Percentiles rank a stretch among this genome's conserved stretches.
These are phyloP conservation scores for Agelastica alni DNA, from an alignment of 2,888 invertebrate species.

Conservation along the genomic window DNA sequence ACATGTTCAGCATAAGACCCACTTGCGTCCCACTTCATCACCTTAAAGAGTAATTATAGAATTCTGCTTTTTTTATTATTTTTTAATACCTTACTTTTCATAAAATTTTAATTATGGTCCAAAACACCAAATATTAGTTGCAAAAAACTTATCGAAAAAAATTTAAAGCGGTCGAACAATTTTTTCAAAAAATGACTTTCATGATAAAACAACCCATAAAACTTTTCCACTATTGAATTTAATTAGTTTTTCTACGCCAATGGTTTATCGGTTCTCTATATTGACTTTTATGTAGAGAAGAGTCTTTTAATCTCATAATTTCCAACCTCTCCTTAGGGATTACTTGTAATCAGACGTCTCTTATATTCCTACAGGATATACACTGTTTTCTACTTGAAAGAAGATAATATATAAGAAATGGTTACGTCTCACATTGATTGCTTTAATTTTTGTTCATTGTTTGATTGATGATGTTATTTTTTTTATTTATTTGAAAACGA, in stretches of 20 bases:
- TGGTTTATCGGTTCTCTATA: constrained; percentile 13
- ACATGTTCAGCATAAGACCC: too few species aligned
- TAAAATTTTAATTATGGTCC: too few species aligned
- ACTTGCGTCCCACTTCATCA: too few species aligned
- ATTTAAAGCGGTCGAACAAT: neutral
- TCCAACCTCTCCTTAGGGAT: constrained; percentile 31
- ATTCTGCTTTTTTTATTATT: too few species aligned
- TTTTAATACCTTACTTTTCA: too few species aligned
- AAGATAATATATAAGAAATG: constrained; percentile 11
- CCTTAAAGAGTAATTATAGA: too few species aligned
- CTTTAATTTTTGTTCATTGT: constrained; percentile 16
- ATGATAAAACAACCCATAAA: neutral
- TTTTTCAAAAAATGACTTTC: neutral
- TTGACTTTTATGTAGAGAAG: constrained; percentile 28
- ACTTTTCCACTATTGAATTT: neutral
- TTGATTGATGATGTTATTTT: neutral
- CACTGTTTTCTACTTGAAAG: constrained; percentile 24
- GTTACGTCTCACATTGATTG: constrained; percentile 14
- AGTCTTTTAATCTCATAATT: constrained; percentile 36
- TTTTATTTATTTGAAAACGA: neutral
- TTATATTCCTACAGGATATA: constrained; percentile 27
- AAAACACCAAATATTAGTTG: too few species aligned
- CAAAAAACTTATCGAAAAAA: neutral
- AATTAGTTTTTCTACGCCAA: neutral
- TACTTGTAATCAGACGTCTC: constrained; percentile 34